Evolutionary conservation across 2,797 vertebrate genomes (phyloP).

Genomic region (Eulemur coronatus): DNA sequence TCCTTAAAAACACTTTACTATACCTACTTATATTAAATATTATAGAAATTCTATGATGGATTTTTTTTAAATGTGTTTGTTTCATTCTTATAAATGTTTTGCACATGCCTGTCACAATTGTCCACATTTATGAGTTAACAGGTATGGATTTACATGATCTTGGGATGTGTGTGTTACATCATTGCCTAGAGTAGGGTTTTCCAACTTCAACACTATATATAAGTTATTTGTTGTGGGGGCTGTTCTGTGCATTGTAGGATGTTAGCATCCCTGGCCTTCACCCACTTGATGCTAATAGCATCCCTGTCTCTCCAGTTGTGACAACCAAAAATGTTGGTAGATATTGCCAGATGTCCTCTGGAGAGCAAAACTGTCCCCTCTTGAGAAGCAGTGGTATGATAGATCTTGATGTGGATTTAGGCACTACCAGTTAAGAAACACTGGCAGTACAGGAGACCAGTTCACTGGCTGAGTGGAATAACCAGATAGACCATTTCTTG

Average conservation of each 20-base stretch:
- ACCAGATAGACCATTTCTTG: background rate
- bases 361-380: background rate
- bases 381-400: background rate
- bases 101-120: background rate
- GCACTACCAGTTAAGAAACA: background rate
- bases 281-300: background rate
- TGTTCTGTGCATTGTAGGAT: background rate
- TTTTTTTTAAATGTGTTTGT: background rate
- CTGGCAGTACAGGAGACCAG: background rate
- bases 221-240: background rate
- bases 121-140: background rate
- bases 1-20: background rate
- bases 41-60: background rate
- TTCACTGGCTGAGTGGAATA: background rate
- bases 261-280: background rate
- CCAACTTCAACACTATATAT: background rate
- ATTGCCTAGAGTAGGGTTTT: background rate
- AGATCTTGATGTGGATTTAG: background rate
- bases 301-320: background rate
- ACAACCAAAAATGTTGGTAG: background rate
- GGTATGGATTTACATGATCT: background rate
- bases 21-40: background rate
- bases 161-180: background rate
- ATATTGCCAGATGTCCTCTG: background rate
- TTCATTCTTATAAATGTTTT: constrained; percentile 19